Evolutionary conservation across 1,140 invertebrate species (phyloP).

Genomic region (Tetragonula clypearis): DNA sequence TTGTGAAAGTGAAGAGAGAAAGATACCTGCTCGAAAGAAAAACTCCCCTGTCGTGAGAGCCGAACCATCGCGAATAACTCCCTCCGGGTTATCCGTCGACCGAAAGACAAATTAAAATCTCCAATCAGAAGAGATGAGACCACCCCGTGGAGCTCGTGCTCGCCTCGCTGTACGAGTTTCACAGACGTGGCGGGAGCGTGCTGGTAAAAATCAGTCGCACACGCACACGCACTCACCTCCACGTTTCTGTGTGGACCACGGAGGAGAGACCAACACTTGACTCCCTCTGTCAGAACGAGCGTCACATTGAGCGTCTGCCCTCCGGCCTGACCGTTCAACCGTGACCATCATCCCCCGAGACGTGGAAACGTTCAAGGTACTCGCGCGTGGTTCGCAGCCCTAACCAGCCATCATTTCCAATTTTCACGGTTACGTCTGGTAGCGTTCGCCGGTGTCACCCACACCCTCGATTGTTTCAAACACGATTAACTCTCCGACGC

Average conservation of each 20-base stretch:
- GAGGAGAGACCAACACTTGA: slow-evolving; percentile 74
- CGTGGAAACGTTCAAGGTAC: background rate
- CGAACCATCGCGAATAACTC: background rate
- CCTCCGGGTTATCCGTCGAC: too few species aligned
- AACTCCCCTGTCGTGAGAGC: background rate
- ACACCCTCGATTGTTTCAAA: background rate
- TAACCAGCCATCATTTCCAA: background rate
- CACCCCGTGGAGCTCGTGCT: background rate
- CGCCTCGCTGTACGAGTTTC: background rate
- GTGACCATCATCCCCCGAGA: slow-evolving; percentile 56
- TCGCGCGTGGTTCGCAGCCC: background rate
- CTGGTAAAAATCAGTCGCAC: slow-evolving; percentile 69
- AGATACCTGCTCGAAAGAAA: background rate
- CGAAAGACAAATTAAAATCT: slow-evolving; percentile 9
- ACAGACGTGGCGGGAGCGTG: slow-evolving; percentile 38
- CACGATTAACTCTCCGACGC: background rate
- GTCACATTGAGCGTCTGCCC: slow-evolving; percentile 78
- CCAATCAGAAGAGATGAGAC: slow-evolving; percentile 22
- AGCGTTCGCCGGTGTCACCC: background rate
- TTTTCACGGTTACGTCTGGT: background rate
- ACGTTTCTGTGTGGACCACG: slow-evolving; percentile 47
- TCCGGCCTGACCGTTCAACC: slow-evolving; percentile 77
- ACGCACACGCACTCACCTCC: slow-evolving; percentile 43
- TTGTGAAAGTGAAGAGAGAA: background rate
- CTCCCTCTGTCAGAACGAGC: slow-evolving; percentile 73